phyloP scores from a whole-genome alignment of 2,888 invertebrate species.

The Caenorhabditis sp. region DNA sequence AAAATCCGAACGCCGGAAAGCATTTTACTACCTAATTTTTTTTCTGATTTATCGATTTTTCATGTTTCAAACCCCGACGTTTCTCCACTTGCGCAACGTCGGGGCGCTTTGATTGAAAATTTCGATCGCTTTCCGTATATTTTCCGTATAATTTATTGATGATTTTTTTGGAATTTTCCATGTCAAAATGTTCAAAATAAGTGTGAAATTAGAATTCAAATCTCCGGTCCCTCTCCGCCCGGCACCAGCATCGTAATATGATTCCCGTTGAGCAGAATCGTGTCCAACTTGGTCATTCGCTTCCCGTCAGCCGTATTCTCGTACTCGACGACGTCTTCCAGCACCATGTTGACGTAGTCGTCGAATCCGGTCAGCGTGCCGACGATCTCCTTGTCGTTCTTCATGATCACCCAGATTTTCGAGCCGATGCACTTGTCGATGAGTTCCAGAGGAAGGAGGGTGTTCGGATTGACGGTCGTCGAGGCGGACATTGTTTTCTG shows the following conservation, averaged over 20 bases:
- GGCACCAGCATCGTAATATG: constrained; percentile 93
- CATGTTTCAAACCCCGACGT: neutral
- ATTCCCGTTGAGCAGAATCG: constrained; percentile 98
- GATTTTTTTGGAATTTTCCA: constrained; percentile 14
- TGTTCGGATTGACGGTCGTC: constrained; percentile 73
- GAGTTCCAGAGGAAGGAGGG: constrained; percentile 87
- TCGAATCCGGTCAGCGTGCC: constrained; percentile 91
- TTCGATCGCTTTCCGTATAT: no score
- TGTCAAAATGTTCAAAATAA: neutral
- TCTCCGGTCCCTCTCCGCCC: constrained; percentile 82
- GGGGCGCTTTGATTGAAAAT: no score
- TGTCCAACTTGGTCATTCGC: constrained; percentile 90
- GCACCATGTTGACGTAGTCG: constrained; percentile 82
- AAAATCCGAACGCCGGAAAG: constrained; percentile 48
- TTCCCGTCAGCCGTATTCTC: constrained; percentile 97
- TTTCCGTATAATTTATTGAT: no score
- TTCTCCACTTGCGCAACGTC: neutral
- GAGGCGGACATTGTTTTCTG: constrained; percentile 56
- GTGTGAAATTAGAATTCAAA: no score
- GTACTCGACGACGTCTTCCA: constrained; percentile 81
- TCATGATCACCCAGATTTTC: constrained; percentile 99
- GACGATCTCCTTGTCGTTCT: constrained; percentile 99
- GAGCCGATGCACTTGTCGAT: constrained; percentile 99
- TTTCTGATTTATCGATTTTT: neutral
- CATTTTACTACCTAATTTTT: constrained; percentile 38